Percentiles rank a stretch among this genome's conserved stretches.
Evolutionary conservation across 23 tunicate species (phyloP).

Genomic region (Trididemnum miniatum): DNA sequence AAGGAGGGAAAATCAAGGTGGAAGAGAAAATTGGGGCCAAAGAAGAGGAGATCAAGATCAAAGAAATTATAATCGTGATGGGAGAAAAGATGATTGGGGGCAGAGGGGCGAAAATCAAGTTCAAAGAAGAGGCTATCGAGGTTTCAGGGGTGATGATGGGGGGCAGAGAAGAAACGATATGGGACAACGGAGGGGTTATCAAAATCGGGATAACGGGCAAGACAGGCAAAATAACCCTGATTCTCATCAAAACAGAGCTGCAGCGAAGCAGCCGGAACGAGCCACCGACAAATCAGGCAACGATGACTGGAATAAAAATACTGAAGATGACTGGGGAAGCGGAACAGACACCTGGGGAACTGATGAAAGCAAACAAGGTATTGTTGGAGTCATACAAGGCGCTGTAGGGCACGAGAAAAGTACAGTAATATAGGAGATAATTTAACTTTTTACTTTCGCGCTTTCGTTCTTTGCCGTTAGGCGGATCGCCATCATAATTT

Average conservation of each 20-base stretch:
- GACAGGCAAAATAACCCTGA: neutral
- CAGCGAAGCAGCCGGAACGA: no score
- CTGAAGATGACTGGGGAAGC: slow-evolving; percentile 20
- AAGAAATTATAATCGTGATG: neutral
- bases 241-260: neutral
- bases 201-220: no score
- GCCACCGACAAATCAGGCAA: neutral
- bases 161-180: slow-evolving; percentile 1
- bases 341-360: neutral
- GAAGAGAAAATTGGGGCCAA: slow-evolving; percentile 12
- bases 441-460: no score
- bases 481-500: no score
- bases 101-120: neutral
- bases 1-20: neutral
- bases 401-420: no score
- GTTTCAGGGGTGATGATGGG: neutral
- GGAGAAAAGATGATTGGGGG: neutral
- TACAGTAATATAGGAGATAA: no score
- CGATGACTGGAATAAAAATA: neutral
- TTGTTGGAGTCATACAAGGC: no score
- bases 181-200: neutral
- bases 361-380: no score
- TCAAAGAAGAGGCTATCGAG: neutral
- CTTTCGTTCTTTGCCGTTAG: no score
- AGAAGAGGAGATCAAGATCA: slow-evolving; percentile 11